Conservation (phyloP, 2,888 invertebrate species). For the Alloscopus bannaensis region DNA sequence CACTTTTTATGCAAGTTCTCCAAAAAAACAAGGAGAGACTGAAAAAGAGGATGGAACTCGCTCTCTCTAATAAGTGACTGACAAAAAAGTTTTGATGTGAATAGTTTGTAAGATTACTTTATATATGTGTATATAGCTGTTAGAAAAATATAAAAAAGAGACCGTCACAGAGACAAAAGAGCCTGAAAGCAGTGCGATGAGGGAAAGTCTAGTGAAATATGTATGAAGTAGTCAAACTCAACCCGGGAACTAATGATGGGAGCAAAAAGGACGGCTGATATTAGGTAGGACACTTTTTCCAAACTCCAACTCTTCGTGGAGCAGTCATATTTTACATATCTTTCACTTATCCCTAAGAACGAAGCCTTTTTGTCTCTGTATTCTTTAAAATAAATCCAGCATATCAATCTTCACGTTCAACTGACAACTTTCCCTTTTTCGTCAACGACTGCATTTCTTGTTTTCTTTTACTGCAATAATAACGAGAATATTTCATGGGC, state of each 20-base stretch:
- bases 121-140: background rate
- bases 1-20: too few relatives aligned
- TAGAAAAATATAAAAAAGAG: background rate
- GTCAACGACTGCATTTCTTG: background rate
- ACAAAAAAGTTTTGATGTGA: slow-evolving; percentile 45
- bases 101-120: slow-evolving; percentile 29
- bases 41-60: slow-evolving; percentile 12
- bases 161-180: background rate
- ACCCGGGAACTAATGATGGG: slow-evolving; percentile 14
- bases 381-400: slow-evolving; percentile 22
- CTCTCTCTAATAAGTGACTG: slow-evolving; percentile 12
- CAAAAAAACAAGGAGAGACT: background rate
- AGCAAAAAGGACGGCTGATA: background rate
- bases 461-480: background rate
- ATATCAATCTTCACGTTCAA: slow-evolving; percentile 17
- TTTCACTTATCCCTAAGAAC: slow-evolving; percentile 1
- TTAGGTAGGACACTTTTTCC: background rate
- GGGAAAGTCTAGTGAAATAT: slow-evolving; percentile 7
- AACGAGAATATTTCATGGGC: background rate
- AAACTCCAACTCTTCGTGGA: background rate
- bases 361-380: background rate
- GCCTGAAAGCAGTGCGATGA: background rate
- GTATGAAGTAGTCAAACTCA: slow-evolving; percentile 15
- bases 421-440: slow-evolving; percentile 3
- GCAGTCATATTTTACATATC: background rate